Evolutionary conservation across 2,888 invertebrate genomes (phyloP).

Genomic region (Lasioglossum pauxillum): DNA sequence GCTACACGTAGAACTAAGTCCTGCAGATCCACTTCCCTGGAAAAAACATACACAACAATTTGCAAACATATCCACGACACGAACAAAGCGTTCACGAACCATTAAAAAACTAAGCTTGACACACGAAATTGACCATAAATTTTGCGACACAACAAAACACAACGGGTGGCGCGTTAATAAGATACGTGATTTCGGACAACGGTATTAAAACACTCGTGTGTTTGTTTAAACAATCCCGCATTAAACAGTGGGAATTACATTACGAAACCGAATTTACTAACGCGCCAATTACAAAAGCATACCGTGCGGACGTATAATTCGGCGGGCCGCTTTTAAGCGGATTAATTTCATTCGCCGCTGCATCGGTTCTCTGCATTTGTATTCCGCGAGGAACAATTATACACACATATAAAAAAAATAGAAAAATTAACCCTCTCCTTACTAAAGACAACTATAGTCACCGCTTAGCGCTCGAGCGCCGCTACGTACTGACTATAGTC

Average conservation of each 20-base stretch:
- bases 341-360: slow-evolving; percentile 37
- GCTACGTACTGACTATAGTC: not conserved
- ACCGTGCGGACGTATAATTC: slow-evolving; percentile 35
- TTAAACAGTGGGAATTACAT: slow-evolving; percentile 15
- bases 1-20: slow-evolving; percentile 78
- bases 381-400: slow-evolving; percentile 4
- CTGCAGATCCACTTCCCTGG: slow-evolving; percentile 70
- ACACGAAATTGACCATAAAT: not conserved
- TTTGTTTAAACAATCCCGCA: slow-evolving; percentile 4
- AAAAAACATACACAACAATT: slow-evolving; percentile 36
- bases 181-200: not conserved
- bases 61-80: slow-evolving; percentile 15
- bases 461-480: not conserved
- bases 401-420: slow-evolving; percentile 6
- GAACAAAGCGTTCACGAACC: not conserved
- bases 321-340: slow-evolving; percentile 32
- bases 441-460: not conserved
- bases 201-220: not conserved
- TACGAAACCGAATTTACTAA: slow-evolving; percentile 41
- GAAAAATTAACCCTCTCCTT: not conserved
- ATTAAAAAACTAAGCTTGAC: not conserved
- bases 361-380: slow-evolving; percentile 13
- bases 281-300: slow-evolving; percentile 38
- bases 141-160: not conserved
- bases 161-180: not conserved